Evolutionary conservation across 2,113 vertebrate species (phyloP).

Genomic region (Sebastes fasciatus): DNA sequence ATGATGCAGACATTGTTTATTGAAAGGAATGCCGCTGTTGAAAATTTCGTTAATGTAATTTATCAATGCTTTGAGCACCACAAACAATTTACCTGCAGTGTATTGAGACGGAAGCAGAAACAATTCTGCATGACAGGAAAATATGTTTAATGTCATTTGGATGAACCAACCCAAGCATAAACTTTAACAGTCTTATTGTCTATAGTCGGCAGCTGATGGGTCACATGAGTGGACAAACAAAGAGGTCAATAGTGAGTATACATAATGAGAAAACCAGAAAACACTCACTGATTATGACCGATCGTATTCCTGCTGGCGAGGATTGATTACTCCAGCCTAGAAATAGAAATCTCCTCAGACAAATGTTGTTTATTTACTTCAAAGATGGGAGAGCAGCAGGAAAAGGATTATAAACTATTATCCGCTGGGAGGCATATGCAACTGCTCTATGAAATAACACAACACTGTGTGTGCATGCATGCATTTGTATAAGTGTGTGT

Average conservation of each 20-base stretch:
- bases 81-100: not conserved
- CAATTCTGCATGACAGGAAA: not conserved
- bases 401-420: slow-evolving; percentile 38
- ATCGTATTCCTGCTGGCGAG: not conserved
- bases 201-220: not conserved
- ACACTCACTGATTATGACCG: not conserved
- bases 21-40: not conserved
- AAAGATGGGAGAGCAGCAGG: slow-evolving; percentile 10
- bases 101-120: not conserved
- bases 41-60: not conserved
- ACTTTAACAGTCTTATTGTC: not conserved
- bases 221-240: slow-evolving; percentile 10
- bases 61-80: not conserved
- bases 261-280: slow-evolving; percentile 7
- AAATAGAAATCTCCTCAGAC: slow-evolving; percentile 40
- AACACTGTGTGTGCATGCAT: slow-evolving; percentile 3
- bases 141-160: not conserved
- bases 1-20: not conserved
- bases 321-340: slow-evolving; percentile 13
- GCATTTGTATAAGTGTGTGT: slow-evolving; percentile 29
- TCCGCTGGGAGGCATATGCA: slow-evolving; percentile 2
- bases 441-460: slow-evolving; percentile 36
- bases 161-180: not conserved
- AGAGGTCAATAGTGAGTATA: not conserved
- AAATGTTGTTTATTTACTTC: slow-evolving; percentile 29